Evolutionary conservation across 2,888 invertebrate genomes (phyloP).

Genomic region (Nomada fabriciana): DNA sequence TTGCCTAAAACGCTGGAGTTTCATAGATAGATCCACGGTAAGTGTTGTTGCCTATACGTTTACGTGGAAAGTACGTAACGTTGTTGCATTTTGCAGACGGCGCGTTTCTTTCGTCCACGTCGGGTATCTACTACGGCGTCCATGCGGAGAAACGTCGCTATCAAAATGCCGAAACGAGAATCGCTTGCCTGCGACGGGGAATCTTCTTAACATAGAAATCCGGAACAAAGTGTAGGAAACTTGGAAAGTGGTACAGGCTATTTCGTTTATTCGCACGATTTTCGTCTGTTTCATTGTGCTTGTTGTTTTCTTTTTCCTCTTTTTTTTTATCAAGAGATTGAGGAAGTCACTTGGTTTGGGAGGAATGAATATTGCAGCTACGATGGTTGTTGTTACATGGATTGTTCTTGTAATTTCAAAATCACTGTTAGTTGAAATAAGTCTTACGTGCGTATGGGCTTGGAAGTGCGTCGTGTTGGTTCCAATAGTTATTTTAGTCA

Average conservation of each 20-base stretch:
- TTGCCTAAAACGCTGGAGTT: conserved; percentile 66
- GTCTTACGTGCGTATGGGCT: no score
- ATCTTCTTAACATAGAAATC: conserved; percentile 1
- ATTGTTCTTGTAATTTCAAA: no score
- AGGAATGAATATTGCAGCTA: neutral
- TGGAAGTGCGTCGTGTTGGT: no score
- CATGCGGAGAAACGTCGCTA: neutral
- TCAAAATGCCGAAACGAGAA: neutral
- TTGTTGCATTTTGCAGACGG: conserved; percentile 53
- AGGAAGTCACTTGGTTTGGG: neutral
- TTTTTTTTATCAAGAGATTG: neutral
- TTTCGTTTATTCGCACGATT: neutral
- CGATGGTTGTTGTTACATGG: no score
- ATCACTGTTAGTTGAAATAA: no score
- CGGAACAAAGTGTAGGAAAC: neutral
- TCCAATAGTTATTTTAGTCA: no score
- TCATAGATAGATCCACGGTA: conserved; percentile 60
- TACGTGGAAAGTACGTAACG: conserved; percentile 24
- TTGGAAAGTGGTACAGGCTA: neutral
- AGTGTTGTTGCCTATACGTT: conserved; percentile 56
- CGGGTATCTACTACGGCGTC: neutral
- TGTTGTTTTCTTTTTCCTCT: neutral
- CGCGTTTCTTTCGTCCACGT: conserved; percentile 19
- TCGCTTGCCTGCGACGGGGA: conserved; percentile 13
- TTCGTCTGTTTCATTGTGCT: neutral